Evolutionary conservation across 2,888 invertebrate genomes (phyloP).

Genomic region (Horisme vitalbata): DNA sequence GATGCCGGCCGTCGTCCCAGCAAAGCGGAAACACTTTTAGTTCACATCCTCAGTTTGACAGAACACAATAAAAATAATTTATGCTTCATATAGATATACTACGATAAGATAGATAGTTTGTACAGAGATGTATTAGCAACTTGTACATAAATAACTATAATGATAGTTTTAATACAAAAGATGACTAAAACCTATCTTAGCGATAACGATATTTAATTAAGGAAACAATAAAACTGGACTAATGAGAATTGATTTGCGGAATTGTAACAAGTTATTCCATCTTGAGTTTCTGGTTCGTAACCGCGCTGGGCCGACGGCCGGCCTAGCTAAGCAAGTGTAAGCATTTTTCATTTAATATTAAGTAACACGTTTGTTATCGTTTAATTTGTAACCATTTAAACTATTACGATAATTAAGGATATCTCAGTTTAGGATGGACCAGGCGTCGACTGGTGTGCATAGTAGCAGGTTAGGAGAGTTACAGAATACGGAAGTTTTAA

Average conservation of each 20-base stretch:
- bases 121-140: slow-evolving; percentile 76
- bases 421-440: slow-evolving; percentile 82
- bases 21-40: slow-evolving; percentile 62
- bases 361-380: slow-evolving; percentile 81
- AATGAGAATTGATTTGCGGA: slow-evolving; percentile 73
- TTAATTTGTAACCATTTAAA: slow-evolving; percentile 81
- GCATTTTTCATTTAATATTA: slow-evolving; percentile 79
- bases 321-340: slow-evolving; percentile 80
- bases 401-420: slow-evolving; percentile 78
- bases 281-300: slow-evolving; percentile 62
- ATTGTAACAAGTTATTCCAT: slow-evolving; percentile 72
- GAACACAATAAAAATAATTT: slow-evolving; percentile 52
- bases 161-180: slow-evolving; percentile 79
- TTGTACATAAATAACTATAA: slow-evolving; percentile 67
- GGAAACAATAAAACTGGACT: slow-evolving; percentile 67
- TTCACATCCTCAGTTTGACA: slow-evolving; percentile 76
- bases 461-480: slow-evolving; percentile 69
- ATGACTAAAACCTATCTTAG: slow-evolving; percentile 75
- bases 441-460: slow-evolving; percentile 81
- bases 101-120: slow-evolving; percentile 74
- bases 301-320: slow-evolving; percentile 69
- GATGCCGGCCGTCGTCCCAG: slow-evolving; percentile 68
- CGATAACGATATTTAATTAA: slow-evolving; percentile 74
- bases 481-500: slow-evolving; percentile 64
- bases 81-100: slow-evolving; percentile 71